Evolutionary conservation across 2,113 vertebrate species (phyloP).

Genomic region (Oreochromis aureus): DNA sequence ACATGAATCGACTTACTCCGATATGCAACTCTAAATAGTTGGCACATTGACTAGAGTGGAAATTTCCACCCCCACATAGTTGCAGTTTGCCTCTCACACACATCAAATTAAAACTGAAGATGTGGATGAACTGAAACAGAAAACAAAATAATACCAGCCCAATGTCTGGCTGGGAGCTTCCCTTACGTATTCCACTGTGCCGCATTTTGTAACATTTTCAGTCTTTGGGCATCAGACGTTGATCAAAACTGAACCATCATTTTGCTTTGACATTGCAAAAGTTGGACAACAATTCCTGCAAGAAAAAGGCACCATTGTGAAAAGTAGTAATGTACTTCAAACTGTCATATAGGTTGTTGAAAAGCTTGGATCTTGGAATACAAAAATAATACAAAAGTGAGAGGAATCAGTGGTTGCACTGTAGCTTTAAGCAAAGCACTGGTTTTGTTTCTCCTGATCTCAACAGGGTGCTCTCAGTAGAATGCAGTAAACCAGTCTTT

Average conservation of each 20-base stretch:
- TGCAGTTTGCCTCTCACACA: background rate
- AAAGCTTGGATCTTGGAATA: background rate
- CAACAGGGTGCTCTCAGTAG: background rate
- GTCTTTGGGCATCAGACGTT: background rate
- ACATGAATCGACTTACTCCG: background rate
- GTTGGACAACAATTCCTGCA: accelerated
- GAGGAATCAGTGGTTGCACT: background rate
- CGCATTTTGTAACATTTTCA: background rate
- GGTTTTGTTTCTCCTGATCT: background rate
- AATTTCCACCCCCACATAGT: background rate
- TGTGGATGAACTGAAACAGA: background rate
- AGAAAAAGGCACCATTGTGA: background rate
- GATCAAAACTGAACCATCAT: background rate
- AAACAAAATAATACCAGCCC: background rate
- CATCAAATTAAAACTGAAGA: background rate
- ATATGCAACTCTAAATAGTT: background rate
- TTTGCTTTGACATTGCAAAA: background rate
- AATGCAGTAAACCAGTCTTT: background rate
- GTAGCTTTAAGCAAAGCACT: background rate
- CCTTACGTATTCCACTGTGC: background rate
- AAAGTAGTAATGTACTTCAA: background rate
- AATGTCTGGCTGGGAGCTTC: accelerated
- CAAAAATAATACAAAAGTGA: background rate
- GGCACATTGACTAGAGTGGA: background rate
- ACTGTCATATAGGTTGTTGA: background rate